Conservation (phyloP, 2,113 vertebrate species). For the Chaetura pelagica region DNA sequence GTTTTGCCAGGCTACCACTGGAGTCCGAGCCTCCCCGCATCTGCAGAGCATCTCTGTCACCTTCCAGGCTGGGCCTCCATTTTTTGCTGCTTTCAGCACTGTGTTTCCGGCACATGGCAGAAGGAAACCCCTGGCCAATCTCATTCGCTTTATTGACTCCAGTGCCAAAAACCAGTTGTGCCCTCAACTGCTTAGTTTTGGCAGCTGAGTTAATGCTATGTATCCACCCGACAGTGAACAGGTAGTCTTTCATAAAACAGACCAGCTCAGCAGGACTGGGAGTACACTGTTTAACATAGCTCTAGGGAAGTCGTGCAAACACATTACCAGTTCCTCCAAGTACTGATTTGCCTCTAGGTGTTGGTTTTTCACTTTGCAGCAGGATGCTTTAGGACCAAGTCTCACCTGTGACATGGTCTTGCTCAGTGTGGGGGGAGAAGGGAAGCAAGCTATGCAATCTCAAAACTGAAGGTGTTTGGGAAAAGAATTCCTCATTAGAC, state of each 20-base stretch:
- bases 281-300: conserved; percentile 9
- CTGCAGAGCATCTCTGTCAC: background rate
- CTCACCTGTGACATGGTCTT: background rate
- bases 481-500: background rate
- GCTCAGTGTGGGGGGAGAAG: rapidly evolving
- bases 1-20: background rate
- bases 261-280: background rate
- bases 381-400: background rate
- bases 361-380: background rate
- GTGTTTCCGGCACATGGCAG: background rate
- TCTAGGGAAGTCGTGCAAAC: conserved; percentile 33
- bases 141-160: conserved; percentile 10
- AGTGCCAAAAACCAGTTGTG: conserved; percentile 10
- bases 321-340: background rate
- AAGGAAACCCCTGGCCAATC: background rate
- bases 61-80: background rate
- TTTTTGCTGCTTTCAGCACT: background rate
- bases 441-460: rapidly evolving
- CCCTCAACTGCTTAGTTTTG: background rate
- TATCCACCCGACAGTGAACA: background rate
- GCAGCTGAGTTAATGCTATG: background rate
- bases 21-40: background rate
- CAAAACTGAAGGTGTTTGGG: background rate
- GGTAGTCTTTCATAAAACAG: conserved; percentile 26
- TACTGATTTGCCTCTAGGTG: background rate